Base-by-base conservation (phyloP, 2,888 invertebrate genomes). In the Congeria kusceri region DNA sequence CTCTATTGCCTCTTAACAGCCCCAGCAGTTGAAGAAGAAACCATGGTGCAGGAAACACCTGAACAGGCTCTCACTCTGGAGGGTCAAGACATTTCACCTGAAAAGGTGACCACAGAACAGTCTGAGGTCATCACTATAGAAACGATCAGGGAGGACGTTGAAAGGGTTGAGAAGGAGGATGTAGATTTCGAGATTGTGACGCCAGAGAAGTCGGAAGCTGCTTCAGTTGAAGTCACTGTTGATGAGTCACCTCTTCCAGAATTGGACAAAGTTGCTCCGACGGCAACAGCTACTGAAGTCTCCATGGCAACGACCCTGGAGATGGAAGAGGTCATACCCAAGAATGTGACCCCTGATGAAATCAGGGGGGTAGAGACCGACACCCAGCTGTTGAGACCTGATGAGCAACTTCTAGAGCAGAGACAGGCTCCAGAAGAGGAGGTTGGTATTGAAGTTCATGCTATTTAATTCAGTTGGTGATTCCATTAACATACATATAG, bases 101-200 rank as follows among this genome's bases (percentile, higher is more conserved):
- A 88, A 72, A 80, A 82, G 68, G 67, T 86, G 80, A 85, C 86
- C 79, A 84, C 88, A 56, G 88, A 87, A 68, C 82, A 70, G 39
- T 77, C 88, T 74, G 89, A 89, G 83, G 84, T 85, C 71, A 77
- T 84, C 65, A 70, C 89, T 68, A 69, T 89, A 65, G 90, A 90
- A 78, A 89, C 88, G 75, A 81, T 86, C 72, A 82, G 83, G 84
- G 89, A 88, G 76, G 85, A 87, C 62, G 56, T 76, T 57, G 70
- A 74, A 53, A 79, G 85, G 73, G 79, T 83, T 7, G 89, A 87
- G 85, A 90, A 86, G 87, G 91, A 90, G 87, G 89, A 88, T 86
- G 89, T 88, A 86, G 85, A 88, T 85, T 88, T 87, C 84, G 88
- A 89, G 85, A 78, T 88, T 77, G 85, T 88, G 77, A 84, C 87